Conservation (phyloP, 2,113 vertebrate genomes). For the Mixornis gularis region DNA sequence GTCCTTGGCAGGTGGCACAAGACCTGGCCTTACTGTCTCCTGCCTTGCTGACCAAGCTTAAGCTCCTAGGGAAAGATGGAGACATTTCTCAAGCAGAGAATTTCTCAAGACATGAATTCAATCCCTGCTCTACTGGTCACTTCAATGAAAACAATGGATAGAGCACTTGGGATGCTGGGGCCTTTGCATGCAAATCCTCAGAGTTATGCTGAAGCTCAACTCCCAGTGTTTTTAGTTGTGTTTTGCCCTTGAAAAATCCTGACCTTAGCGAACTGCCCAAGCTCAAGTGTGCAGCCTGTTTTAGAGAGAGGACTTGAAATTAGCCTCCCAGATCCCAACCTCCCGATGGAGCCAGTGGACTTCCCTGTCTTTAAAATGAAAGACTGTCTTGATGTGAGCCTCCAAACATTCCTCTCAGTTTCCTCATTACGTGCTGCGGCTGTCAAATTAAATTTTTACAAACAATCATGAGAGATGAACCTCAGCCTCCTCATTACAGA, state of each 20-base stretch:
- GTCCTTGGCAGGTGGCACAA: neutral
- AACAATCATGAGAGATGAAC: neutral
- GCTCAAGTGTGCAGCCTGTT: neutral
- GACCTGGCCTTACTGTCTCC: neutral
- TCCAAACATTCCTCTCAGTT: neutral
- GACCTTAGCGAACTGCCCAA: neutral
- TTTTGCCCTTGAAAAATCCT: neutral
- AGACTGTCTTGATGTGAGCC: neutral
- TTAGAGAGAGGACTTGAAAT: neutral
- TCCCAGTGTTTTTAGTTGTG: neutral
- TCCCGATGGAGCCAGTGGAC: accelerated
- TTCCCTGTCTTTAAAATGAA: neutral
- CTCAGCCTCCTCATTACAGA: neutral
- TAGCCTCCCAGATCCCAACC: neutral
- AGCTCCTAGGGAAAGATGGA: neutral
- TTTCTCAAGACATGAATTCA: neutral
- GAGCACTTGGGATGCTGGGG: neutral
- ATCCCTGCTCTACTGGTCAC: neutral
- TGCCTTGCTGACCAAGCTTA: neutral
- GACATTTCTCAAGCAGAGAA: neutral
- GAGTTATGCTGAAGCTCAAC: neutral
- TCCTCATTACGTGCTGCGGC: accelerated
- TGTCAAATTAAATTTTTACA: neutral
- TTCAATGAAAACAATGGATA: neutral
- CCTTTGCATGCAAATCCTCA: neutral